Evolutionary conservation across 92 coral and sea anemone genomes (phyloP).

Genomic region (Muricea muricata): DNA sequence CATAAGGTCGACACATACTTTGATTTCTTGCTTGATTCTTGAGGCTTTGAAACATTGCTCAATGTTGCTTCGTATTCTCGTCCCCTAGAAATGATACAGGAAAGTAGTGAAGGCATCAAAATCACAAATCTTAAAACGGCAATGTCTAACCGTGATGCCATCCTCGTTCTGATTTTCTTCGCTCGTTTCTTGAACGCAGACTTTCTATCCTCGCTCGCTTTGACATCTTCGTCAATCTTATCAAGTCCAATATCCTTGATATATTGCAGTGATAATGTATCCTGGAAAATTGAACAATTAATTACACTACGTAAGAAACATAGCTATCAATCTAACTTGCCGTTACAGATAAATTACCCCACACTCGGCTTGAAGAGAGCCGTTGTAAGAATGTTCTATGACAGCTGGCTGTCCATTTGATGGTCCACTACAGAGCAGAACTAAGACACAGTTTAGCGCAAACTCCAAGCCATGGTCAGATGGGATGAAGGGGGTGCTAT

Average conservation of each 20-base stretch:
- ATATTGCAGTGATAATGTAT: conserved; percentile 85
- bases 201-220: conserved; percentile 84
- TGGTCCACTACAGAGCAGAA: too few species aligned
- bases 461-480: too few species aligned
- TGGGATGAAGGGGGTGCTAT: too few species aligned
- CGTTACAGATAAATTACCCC: too few species aligned
- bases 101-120: not conserved
- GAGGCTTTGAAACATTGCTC: conserved; percentile 71
- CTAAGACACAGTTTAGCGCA: too few species aligned
- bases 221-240: conserved; percentile 77
- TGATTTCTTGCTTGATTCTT: conserved; percentile 85
- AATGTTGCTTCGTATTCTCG: conserved; percentile 93
- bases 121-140: not conserved
- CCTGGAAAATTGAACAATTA: conserved; percentile 73
- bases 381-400: too few species aligned
- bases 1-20: conserved; percentile 54
- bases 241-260: conserved; percentile 91
- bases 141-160: conserved; percentile 88
- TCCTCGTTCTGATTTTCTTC: conserved; percentile 91
- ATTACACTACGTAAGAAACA: too few species aligned
- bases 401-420: too few species aligned
- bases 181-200: conserved; percentile 94
- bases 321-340: too few species aligned
- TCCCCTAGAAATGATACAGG: conserved; percentile 68
- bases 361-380: too few species aligned